Evolutionary conservation across 2,113 vertebrate genomes (phyloP).

Genomic region (Pangasianodon gigas): DNA sequence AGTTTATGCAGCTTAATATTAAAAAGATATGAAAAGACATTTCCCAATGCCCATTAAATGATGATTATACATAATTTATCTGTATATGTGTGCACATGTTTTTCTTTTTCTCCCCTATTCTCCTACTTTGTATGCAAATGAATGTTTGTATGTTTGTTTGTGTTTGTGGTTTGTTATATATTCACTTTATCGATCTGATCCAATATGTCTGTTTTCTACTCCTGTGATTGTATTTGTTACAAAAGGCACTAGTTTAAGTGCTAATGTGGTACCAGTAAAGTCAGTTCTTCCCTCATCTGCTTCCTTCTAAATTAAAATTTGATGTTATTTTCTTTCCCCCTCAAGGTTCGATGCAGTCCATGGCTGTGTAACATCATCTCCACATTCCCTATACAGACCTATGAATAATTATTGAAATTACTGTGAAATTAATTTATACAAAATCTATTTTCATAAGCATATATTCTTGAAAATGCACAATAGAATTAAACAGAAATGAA

Average conservation of each 20-base stretch:
- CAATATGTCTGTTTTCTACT: not conserved
- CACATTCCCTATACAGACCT: not conserved
- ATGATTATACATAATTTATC: not conserved
- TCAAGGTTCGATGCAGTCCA: too few relatives aligned
- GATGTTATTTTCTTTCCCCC: not conserved
- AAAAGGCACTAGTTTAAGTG: not conserved
- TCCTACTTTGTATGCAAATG: not conserved
- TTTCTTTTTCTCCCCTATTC: not conserved
- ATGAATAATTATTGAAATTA: not conserved
- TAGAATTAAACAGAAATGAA: not conserved
- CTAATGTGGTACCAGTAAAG: not conserved
- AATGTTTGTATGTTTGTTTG: not conserved
- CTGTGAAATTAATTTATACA: too few relatives aligned
- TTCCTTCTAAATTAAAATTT: not conserved
- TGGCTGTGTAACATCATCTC: not conserved
- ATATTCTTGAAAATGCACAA: not conserved
- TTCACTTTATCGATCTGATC: not conserved
- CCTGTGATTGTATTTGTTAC: not conserved
- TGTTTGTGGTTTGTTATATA: not conserved
- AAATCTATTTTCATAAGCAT: not conserved
- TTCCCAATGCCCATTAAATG: not conserved
- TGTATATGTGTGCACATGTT: not conserved
- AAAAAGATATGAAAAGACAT: not conserved
- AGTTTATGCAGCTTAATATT: not conserved
- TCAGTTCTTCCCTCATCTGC: not conserved